Percentiles rank a stretch among this genome's conserved stretches.
phyloP scores from a whole-genome alignment of 2,888 invertebrate genomes.

The Morinoia aosen region DNA sequence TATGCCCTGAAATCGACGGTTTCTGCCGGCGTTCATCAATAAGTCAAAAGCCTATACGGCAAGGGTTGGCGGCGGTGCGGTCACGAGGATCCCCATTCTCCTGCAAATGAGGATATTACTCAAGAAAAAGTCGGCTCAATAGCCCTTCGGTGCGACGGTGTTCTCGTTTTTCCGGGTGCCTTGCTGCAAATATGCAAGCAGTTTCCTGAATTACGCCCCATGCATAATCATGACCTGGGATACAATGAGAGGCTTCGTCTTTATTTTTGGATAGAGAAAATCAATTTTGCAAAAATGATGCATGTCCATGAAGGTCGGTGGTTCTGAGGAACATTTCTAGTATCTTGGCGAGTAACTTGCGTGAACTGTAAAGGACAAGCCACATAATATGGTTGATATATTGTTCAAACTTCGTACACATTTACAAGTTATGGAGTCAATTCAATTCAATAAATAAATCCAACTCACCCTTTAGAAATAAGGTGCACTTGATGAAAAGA shows the following conservation, averaged over 20 bases:
- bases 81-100: neutral
- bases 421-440: too few relatives aligned
- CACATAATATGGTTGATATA: too few relatives aligned
- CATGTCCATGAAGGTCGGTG: neutral
- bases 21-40: neutral
- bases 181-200: neutral
- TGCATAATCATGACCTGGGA: constrained; percentile 10
- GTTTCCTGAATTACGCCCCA: neutral
- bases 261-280: neutral
- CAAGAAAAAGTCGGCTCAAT: neutral
- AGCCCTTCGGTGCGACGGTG: neutral
- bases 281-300: neutral
- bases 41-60: neutral
- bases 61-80: neutral
- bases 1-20: neutral
- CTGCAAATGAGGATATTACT: neutral
- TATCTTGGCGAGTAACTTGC: too few relatives aligned
- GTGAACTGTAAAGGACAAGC: too few relatives aligned
- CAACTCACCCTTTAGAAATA: too few relatives aligned
- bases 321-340: too few relatives aligned
- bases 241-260: neutral
- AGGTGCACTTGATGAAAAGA: too few relatives aligned
- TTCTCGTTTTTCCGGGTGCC: neutral
- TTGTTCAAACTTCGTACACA: too few relatives aligned
- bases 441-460: too few relatives aligned